A percentile compares a stretch with the other conserved stretches of the same genome.
Evolutionary conservation across 2,113 vertebrate species (phyloP).

Genomic region (Neotoma lepida): DNA sequence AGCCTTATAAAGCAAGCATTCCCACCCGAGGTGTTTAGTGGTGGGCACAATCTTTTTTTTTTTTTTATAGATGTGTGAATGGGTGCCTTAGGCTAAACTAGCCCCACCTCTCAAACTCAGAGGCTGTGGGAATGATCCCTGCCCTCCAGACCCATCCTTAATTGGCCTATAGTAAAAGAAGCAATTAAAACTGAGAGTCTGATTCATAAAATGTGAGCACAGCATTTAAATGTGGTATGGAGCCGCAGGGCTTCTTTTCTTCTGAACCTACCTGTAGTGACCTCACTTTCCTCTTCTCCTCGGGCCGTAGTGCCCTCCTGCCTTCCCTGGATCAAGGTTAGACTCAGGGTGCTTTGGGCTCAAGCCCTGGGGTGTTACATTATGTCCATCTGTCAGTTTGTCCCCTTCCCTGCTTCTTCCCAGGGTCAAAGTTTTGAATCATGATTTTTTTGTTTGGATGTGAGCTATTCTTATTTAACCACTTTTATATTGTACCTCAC

Average conservation of each 20-base stretch:
- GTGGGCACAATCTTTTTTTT: conserved; percentile 54
- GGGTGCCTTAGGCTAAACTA: conserved; percentile 78
- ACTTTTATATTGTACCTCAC: background rate
- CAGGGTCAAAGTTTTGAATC: background rate
- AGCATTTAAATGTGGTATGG: conserved; percentile 61
- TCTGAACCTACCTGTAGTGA: conserved; percentile 54
- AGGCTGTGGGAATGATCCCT: conserved; percentile 81
- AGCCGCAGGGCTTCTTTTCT: conserved; percentile 46
- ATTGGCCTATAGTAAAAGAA: conserved; percentile 81
- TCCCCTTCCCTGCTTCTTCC: background rate
- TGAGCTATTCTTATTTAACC: background rate
- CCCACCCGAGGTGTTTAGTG: conserved; percentile 78
- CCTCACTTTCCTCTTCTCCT: conserved; percentile 52
- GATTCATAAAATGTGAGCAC: conserved; percentile 78
- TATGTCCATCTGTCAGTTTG: background rate
- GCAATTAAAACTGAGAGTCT: conserved; percentile 84
- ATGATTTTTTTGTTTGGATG: background rate
- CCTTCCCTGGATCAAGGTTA: background rate
- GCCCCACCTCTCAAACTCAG: conserved; percentile 76
- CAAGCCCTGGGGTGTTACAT: background rate
- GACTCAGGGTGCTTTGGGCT: background rate
- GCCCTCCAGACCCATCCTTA: conserved; percentile 83
- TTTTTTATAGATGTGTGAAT: conserved; percentile 75
- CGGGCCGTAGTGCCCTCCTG: conserved; percentile 36
- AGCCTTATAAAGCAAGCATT: conserved; percentile 75